Evolutionary conservation across 2,888 invertebrate species (phyloP).

Genomic region (Drosophila demipolita): DNA sequence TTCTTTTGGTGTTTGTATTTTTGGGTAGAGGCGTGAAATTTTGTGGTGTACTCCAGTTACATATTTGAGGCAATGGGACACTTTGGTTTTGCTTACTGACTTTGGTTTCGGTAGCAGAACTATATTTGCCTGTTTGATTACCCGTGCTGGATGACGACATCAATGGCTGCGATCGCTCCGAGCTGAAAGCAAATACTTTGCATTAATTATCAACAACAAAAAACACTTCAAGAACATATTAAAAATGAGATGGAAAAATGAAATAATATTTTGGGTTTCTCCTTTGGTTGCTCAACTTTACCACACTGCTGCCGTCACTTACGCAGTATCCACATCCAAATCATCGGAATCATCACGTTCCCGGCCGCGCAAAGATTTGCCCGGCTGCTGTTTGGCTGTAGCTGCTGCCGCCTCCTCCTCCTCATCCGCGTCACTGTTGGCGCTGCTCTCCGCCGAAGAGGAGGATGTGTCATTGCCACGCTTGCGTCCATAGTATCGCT

Average conservation of each 20-base stretch:
- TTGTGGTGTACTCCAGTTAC: slow-evolving; percentile 76
- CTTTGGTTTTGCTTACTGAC: slow-evolving; percentile 96
- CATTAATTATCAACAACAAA: not conserved
- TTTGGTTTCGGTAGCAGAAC: slow-evolving; percentile 92
- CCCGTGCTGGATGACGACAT: slow-evolving; percentile 81
- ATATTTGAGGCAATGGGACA: slow-evolving; percentile 71
- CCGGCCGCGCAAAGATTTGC: slow-evolving; percentile 51
- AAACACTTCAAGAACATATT: not conserved
- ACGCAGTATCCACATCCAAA: slow-evolving; percentile 83
- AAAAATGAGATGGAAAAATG: not conserved
- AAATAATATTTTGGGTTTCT: not conserved
- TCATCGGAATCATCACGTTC: slow-evolving; percentile 82
- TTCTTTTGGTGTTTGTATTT: slow-evolving; percentile 9
- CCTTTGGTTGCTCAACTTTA: slow-evolving; percentile 75
- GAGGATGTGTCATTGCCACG: slow-evolving; percentile 86
- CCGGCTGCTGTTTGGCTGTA: slow-evolving; percentile 32
- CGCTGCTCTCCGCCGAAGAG: slow-evolving; percentile 68
- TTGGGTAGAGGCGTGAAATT: slow-evolving; percentile 67
- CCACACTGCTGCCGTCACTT: slow-evolving; percentile 72
- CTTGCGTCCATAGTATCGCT: slow-evolving; percentile 87
- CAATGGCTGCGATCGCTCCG: slow-evolving; percentile 85
- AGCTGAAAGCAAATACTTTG: slow-evolving; percentile 61
- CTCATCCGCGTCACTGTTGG: slow-evolving; percentile 70
- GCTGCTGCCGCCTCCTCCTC: slow-evolving; percentile 56
- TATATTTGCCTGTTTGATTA: slow-evolving; percentile 85